Percentiles rank a stretch among this genome's conserved stretches.
Evolutionary conservation across 2,797 vertebrate species (phyloP).

Genomic region (Acanthurus leucopareius): DNA sequence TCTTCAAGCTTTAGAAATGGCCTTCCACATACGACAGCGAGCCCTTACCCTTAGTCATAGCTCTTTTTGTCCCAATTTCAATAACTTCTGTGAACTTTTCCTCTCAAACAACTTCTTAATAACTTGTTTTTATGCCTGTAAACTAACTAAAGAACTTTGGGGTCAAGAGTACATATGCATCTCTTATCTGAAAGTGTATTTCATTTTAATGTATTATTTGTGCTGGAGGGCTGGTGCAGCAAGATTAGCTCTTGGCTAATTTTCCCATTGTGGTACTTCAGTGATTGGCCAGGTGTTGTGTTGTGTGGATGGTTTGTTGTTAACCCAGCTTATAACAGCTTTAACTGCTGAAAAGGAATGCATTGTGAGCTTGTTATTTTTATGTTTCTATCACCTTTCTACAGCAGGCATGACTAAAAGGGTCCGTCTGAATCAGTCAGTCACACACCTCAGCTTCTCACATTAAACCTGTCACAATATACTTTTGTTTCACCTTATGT

Average conservation of each 20-base stretch:
- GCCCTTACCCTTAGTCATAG: constrained; percentile 12
- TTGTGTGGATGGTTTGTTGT: constrained; percentile 26
- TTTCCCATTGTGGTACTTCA: constrained; percentile 27
- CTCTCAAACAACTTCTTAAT: background rate
- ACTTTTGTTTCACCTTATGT: no score
- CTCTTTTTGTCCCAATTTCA: constrained; percentile 1
- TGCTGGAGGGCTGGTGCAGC: constrained; percentile 26
- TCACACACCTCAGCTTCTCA: constrained; percentile 30
- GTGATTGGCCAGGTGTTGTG: constrained; percentile 36
- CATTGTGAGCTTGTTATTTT: constrained; percentile 27
- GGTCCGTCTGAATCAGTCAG: constrained; percentile 33
- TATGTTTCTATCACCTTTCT: constrained; percentile 48
- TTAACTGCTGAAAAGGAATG: constrained; percentile 13
- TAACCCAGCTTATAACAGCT: constrained; percentile 25
- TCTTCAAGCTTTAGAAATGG: constrained; percentile 13
- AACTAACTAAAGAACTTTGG: constrained; percentile 7
- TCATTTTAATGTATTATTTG: constrained; percentile 16
- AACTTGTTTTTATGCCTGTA: constrained; percentile 6
- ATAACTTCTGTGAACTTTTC: constrained; percentile 21
- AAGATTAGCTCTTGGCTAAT: constrained; percentile 40
- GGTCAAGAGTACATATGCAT: constrained; percentile 22
- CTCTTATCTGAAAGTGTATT: constrained; percentile 18
- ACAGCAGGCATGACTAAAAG: constrained; percentile 53
- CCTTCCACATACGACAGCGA: constrained; percentile 26
- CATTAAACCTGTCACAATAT: background rate